Base-by-base conservation (phyloP, 2,113 vertebrate species). In the Salvelinus fontinalis region DNA sequence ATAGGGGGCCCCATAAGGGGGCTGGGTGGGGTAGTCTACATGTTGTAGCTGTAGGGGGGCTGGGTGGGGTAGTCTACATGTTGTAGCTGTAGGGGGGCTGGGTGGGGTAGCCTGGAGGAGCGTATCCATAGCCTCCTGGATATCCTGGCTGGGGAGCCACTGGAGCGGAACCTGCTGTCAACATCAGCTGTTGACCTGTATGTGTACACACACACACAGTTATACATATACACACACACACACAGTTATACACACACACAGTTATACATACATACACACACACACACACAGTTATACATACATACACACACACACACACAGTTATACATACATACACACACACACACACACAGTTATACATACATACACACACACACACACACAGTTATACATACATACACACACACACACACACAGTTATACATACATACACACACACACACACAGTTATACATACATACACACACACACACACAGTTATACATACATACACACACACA, bases 141-240 rank as follows among this genome's bases (percentile, higher is more conserved):
- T 95, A 96, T 48, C 86, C 86, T 39, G 94, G 88, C 85, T 94
- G 96, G 22, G 93, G 93, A 75, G 94, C 85, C 73, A 94, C 93
- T 16, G 94, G 81, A 68, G 90, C 91, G 59, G 94, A 90, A 64
- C 93, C 90, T 20, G 93, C 88, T 13, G 94, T 95, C 87, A 96
- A 84, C 94, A 95, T 96, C 92, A 96, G 88, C 91, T 96, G 95
- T 86, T 95, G 95, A 83, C 95, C 95, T 96, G 81, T 31, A 82
- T 66, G 87, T 24, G 84, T 12, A 86, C 13, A 87, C 24, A 67
- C 22, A 7, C 2, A 72, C 31, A 54, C 54, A 59, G 22, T 18
- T 20, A 67, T 62, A 76, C 74, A 62, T n/a, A 66, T 69, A 77
- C 71, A 22, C 44, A 24, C 70, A 73, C 70, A 78, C 44, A 74